Evolutionary conservation across 2,888 invertebrate genomes (phyloP), one percentile per base, ranked within the genome.

Genomic region (Clepsis dumicolana): DNA sequence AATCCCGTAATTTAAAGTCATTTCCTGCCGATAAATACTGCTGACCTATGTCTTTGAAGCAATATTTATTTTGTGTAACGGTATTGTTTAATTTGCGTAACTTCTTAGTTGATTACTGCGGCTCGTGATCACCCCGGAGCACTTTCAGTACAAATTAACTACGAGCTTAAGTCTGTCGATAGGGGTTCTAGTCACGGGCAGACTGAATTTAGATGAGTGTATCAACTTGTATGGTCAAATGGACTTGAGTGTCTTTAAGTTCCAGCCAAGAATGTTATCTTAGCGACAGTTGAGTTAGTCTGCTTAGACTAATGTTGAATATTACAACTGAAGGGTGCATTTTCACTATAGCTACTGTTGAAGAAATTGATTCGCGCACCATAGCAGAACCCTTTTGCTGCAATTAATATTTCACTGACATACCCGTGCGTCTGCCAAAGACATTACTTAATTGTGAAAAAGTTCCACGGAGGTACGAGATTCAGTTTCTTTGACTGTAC

Each of bases 181-280:
- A 80, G 77, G 74, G 72, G 77, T 87, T 85, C 88, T 67, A 81
- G 88, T 89, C 90, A 90, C 90, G 90, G 81, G 79, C 83, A 77
- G 82, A 81, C 85, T 82, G 88, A 89, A 89, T 90, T 87, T 85
- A 87, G 89, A 89, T 88, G 87, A 86, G 84, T 85, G 82, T 88
- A 89, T 89, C 88, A 86, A 85, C 86, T 83, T 85, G 79, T 85
- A 85, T 81, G 81, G 81, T 80, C 80, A 80, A 81, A 76, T 74
- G 73, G 74, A 65, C 73, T 71, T 70, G 72, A 77, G 74, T 74
- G 74, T 21, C 71, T 79, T 76, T 10, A n/a, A 76, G 76, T 75
- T 73, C 75, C 74, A 70, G 70, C 74, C 74, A 74, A 79, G 81
- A 85, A 82, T 73, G 82, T 82, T 82, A 63, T 59, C 57, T 62